Conservation (phyloP, 1,140 invertebrate genomes). For the Kradibia gibbosae region DNA sequence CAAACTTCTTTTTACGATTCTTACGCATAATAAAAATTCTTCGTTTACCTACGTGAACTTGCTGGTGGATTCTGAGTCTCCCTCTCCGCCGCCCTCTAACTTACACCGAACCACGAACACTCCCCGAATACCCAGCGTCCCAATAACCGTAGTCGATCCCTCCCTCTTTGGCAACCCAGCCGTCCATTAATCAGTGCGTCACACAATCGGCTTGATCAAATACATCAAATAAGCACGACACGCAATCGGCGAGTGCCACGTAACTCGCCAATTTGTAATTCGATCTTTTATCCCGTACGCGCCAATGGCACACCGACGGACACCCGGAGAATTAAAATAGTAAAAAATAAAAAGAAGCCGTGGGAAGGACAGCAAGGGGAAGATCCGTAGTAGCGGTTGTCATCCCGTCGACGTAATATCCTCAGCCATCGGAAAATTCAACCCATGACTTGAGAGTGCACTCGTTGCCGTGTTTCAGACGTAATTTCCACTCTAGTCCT, state of each 20-base stretch:
- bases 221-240: constrained; percentile 9
- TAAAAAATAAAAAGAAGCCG: no score
- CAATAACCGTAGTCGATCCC: not conserved
- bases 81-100: no score
- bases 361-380: not conserved
- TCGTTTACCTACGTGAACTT: no score
- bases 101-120: no score
- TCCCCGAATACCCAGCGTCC: no score
- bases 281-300: not conserved
- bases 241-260: not conserved
- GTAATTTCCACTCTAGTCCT: constrained; percentile 59
- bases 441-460: constrained; percentile 9
- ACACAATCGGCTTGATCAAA: not conserved
- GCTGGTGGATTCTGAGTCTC: no score
- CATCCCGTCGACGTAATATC: not conserved
- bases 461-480: constrained; percentile 31
- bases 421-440: not conserved
- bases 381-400: not conserved
- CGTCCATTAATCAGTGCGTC: not conserved
- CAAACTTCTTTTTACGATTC: no score
- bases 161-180: not conserved
- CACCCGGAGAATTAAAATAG: no score
- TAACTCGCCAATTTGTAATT: not conserved
- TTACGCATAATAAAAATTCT: no score
- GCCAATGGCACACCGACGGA: not conserved